These are phyloP conservation scores for Brachionus plicatilis DNA, from an alignment of 1,140 invertebrate genomes.

Conservation along the genomic window DNA sequence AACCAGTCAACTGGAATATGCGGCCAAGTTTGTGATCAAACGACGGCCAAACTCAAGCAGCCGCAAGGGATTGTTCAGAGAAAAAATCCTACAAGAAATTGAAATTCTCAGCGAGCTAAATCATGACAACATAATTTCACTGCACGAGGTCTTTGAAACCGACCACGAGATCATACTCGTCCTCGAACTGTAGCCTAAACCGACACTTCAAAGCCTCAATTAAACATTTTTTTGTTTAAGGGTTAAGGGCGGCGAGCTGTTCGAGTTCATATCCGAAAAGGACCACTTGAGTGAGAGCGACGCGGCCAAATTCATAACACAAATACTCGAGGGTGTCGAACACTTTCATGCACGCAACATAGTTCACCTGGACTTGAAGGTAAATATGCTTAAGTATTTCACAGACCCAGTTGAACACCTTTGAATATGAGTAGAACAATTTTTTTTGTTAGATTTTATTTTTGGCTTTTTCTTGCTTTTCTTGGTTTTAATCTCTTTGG, in stretches of 20 bases:
- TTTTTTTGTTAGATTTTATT: too few species aligned
- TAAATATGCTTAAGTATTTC: background rate
- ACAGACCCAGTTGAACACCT: too few species aligned
- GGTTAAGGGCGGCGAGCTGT: slow-evolving; percentile 61
- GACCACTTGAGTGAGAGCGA: slow-evolving; percentile 60
- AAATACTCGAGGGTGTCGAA: slow-evolving; percentile 59
- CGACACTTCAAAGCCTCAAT: background rate
- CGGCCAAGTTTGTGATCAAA: slow-evolving; percentile 89
- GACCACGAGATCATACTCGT: slow-evolving; percentile 59
- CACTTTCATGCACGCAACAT: slow-evolving; percentile 60
- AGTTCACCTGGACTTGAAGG: slow-evolving; percentile 60
- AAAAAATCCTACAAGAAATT: slow-evolving; percentile 60
- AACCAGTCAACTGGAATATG: slow-evolving; percentile 75
- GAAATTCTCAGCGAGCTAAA: slow-evolving; percentile 58
- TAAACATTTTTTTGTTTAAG: slow-evolving; percentile 46
- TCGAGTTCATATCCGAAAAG: slow-evolving; percentile 60
- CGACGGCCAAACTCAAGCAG: slow-evolving; percentile 56
- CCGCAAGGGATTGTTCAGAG: slow-evolving; percentile 47
- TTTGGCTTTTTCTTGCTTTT: too few species aligned
- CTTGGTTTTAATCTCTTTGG: too few species aligned
- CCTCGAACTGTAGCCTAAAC: slow-evolving; percentile 59
- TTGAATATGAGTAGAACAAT: too few species aligned
- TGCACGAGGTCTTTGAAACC: slow-evolving; percentile 60
- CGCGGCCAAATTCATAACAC: slow-evolving; percentile 59
- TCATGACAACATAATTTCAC: slow-evolving; percentile 60